A percentile compares a stretch with the other conserved stretches of the same genome.
These are phyloP conservation scores for Eristalinus aeneus DNA, from an alignment of 2,888 invertebrate genomes.

Conservation along the genomic window DNA sequence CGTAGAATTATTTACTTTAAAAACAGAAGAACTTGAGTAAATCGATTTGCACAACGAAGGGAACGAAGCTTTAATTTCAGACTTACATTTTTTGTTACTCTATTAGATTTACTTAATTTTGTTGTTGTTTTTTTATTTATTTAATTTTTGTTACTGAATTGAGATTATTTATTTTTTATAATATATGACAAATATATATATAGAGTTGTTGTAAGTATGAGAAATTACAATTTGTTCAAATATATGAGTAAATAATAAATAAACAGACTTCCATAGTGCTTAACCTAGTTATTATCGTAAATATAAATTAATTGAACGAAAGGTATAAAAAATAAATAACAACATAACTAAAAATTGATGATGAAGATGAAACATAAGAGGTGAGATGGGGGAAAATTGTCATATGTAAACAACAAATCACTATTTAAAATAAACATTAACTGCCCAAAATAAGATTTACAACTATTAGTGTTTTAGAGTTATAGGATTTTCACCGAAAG, in stretches of 20 bases:
- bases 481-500: conserved; percentile 66
- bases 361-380: neutral
- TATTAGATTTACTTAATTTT: conserved; percentile 3
- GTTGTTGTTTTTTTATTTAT: conserved; percentile 12
- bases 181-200: conserved; percentile 28
- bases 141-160: conserved; percentile 45
- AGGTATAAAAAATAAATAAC: conserved; percentile 45
- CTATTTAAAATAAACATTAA: conserved; percentile 68
- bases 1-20: neutral
- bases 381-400: conserved; percentile 20
- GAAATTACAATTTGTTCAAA: conserved; percentile 42
- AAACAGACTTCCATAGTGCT: conserved; percentile 70
- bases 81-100: neutral
- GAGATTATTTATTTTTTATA: conserved; percentile 56
- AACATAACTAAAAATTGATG: conserved; percentile 1
- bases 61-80: conserved; percentile 43
- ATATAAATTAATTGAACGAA: conserved; percentile 12
- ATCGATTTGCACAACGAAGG: conserved; percentile 62
- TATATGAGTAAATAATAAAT: conserved; percentile 49
- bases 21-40: neutral
- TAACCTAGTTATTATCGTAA: conserved; percentile 56
- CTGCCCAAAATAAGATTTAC: conserved; percentile 67
- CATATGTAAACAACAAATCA: conserved; percentile 55
- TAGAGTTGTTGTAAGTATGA: conserved; percentile 43
- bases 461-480: conserved; percentile 64